Evolutionary conservation across 2,113 vertebrate genomes (phyloP).

Genomic region (Tachysurus fulvidraco): DNA sequence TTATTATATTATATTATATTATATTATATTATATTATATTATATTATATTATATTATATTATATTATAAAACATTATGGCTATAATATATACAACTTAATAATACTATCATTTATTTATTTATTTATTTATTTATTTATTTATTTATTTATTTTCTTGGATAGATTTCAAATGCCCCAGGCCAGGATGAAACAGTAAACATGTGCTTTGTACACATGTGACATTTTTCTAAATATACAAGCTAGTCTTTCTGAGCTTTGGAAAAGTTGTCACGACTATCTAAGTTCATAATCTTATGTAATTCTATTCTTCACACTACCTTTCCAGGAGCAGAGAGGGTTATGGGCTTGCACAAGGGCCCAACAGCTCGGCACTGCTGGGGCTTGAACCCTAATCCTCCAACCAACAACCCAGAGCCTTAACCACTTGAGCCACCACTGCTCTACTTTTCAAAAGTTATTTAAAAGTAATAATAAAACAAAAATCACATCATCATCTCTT

Average conservation of each 20-base stretch:
- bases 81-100: background rate
- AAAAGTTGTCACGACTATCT: background rate
- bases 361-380: no score
- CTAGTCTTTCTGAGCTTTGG: background rate
- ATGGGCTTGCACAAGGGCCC: no score
- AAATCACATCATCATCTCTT: background rate
- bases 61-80: background rate
- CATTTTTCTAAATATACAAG: background rate
- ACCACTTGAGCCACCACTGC: no score
- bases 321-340: no score
- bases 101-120: background rate
- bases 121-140: background rate
- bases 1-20: background rate
- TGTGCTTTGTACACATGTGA: background rate
- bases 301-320: no score
- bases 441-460: no score
- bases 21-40: background rate
- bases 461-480: background rate
- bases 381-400: no score
- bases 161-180: background rate
- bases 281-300: no score
- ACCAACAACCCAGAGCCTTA: no score
- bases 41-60: background rate
- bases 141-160: background rate
- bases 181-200: background rate